These are phyloP conservation scores for Silurus glanis DNA, from an alignment of 2,113 vertebrate genomes.

Conservation along the genomic window DNA sequence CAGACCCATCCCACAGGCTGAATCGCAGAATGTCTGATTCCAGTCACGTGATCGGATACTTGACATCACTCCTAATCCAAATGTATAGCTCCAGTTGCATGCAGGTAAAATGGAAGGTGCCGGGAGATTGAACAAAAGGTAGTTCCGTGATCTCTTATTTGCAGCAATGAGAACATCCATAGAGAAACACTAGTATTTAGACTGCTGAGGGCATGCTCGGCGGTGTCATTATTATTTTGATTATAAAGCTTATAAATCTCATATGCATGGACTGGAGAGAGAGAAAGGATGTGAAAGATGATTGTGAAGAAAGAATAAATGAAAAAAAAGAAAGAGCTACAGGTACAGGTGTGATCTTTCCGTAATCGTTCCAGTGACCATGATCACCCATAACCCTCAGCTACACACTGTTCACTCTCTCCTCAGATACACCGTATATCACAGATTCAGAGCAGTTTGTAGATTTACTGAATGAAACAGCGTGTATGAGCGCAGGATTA, in stretches of 20 bases:
- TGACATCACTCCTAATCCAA: constrained; percentile 58
- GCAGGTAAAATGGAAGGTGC: constrained; percentile 56
- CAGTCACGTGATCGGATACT: neutral
- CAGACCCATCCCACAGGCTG: neutral
- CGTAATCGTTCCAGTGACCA: neutral
- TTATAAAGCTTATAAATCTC: neutral
- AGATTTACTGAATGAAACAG: neutral
- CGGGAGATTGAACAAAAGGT: constrained; percentile 51
- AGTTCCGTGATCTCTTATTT: neutral
- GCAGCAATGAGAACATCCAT: neutral
- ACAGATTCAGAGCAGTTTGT: neutral
- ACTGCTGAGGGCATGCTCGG: constrained; percentile 29
- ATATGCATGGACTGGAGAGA: constrained; percentile 4
- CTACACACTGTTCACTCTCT: too few relatives aligned
- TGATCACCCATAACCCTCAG: neutral
- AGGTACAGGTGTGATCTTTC: neutral
- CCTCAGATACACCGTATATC: too few relatives aligned
- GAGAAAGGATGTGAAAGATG: neutral
- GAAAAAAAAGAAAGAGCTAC: neutral
- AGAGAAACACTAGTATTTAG: neutral
- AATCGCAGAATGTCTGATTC: neutral
- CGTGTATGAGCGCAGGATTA: neutral
- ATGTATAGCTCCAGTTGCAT: constrained; percentile 65
- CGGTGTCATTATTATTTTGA: constrained; percentile 19
- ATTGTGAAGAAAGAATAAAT: neutral